Evolutionary conservation across 2,888 invertebrate genomes (phyloP).

Genomic region (Acanthopleura granulata): DNA sequence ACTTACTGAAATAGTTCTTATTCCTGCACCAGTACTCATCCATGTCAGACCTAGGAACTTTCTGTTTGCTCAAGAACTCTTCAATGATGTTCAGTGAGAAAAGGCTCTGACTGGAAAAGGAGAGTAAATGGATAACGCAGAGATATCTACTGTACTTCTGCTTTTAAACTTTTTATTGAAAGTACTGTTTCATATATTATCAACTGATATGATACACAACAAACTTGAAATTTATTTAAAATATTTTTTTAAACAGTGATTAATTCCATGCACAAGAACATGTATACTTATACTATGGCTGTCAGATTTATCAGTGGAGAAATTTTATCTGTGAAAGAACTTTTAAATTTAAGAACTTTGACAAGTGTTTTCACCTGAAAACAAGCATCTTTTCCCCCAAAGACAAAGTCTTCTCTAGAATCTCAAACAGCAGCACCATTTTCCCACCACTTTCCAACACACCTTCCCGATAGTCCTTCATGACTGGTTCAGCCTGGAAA

Average conservation of each 20-base stretch:
- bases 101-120: constrained; percentile 84
- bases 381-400: constrained; percentile 91
- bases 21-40: constrained; percentile 86
- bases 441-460: constrained; percentile 93
- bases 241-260: no score
- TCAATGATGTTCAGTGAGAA: constrained; percentile 96
- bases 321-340: no score
- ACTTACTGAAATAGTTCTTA: constrained; percentile 90
- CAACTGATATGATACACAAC: no score
- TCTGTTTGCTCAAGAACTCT: constrained; percentile 85
- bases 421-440: constrained; percentile 92
- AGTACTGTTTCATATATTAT: no score
- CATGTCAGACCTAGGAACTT: constrained; percentile 70
- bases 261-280: no score
- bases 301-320: no score
- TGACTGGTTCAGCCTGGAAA: constrained; percentile 68
- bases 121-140: no score
- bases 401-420: constrained; percentile 88
- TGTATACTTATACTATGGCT: no score
- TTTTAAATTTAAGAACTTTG: neutral
- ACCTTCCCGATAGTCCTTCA: constrained; percentile 83
- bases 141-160: no score
- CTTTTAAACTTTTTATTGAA: no score
- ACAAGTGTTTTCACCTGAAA: constrained; percentile 73
- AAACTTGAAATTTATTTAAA: no score